Base-by-base conservation (phyloP, 92 coral and sea anemone species). In the Pocillopora grandis region DNA sequence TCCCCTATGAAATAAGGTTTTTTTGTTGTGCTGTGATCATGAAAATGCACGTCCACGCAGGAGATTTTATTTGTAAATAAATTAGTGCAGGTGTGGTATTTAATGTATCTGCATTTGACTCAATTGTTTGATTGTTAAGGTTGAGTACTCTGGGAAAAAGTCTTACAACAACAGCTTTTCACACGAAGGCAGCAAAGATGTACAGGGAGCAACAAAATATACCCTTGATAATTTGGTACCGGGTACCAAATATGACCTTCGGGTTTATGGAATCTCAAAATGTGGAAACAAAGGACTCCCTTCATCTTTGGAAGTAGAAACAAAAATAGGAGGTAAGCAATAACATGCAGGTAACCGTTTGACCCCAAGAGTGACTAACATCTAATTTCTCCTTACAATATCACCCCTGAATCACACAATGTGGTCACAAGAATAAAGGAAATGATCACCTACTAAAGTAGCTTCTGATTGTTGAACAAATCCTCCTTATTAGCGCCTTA, bases 141-240 rank as follows among this genome's bases (percentile, higher is more conserved):
- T 77, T 2, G 37, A 35, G 81, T 77, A 77, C 70, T 17, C 58
- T 35, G 81, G 81, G 37, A 55, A 31, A 27, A 74, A 74, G 78
- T n/a, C 62, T 7, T 74, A 74, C 60, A 13, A 74, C 18, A 15
- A 35, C 37, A 62, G 58, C 35, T 61, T 77, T 20, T 31, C 1
- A 16, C n/a, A 61, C 33, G 36, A 33, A 5, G 81, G 52, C 5
- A 1, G 1, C 7, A 60, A 31, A 18, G 7, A 33, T 20, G 81
- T 58, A 77, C 10, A 12, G 9, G 36, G 37, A 16, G 10, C 69
- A 37, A 77, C 64, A 62, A 18, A 14, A 16, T 35, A 20, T 58
- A 48, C 58, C 6, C 63, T 78, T 6, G 18, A 5, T 33, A 19
- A 72, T 67, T 48, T 78, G n/a, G 78, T 66, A 55, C 84, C 84